Evolutionary conservation across 1,140 invertebrate genomes (phyloP), one percentile per base, ranked within the genome.

Genomic region (Orchesella cincta): DNA sequence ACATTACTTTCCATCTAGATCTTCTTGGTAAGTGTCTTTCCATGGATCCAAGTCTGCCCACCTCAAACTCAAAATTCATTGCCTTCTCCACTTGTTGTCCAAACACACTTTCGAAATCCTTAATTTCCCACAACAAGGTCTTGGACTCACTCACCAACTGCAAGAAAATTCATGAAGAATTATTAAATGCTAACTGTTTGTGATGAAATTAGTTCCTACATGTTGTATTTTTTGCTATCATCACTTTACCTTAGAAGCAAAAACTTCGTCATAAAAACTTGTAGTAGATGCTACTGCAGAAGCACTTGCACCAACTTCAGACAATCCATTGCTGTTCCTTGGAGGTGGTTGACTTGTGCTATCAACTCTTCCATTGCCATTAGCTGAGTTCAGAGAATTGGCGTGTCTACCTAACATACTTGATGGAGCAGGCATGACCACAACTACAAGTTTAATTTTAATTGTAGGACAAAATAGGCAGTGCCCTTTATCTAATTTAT

Each of bases 31-130:
- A 33, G 29, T 67, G 62, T n/a, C 62, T 67, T 31, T 67, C 62
- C 62, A 67, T 67, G 29, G 62, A 67, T 14, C 62, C 62, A 14
- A 67, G 62, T n/a, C 62, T 67, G 8, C 62, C 62, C 3, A 67
- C 29, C n/a, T 67, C 62, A 33, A 67, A 67, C 33, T 67, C 62
- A 67, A 67, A 67, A n/a, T 67, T 67, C 62, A 67, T 67, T 33
- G 62, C 62, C 33, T 29, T 8, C n/a, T 67, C 62, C 8, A 67
- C 62, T 29, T 29, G 8, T 5, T 67, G 29, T 67, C 8, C 2
- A 29, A 67, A 5, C 12, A 67, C 62, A 2, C 5, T 14, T 14
- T 29, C 23, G 29, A 67, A 67, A n/a, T 67, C 31, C n/a, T 67
- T 67, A n/a, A 67, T 67, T 67, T 67, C 62, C 62, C 62, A 67